A percentile compares a stretch with the other conserved stretches of the same genome.
Conservation (phyloP, 2,113 vertebrate genomes). For the Coturnix japonica region DNA sequence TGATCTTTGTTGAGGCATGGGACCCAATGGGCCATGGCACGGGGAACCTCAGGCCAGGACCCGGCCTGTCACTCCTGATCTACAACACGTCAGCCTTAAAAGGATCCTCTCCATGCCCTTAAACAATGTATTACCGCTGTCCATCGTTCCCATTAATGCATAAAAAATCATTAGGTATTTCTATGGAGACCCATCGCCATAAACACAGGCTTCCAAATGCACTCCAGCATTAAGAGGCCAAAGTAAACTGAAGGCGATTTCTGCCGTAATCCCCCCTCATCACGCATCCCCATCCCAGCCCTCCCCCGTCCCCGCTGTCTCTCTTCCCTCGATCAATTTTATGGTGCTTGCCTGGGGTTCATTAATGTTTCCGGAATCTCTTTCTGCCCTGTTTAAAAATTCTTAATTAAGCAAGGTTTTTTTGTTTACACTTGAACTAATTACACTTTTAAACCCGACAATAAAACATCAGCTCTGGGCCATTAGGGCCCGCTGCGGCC, state of each 20-base stretch:
- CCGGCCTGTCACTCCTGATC: constrained; percentile 39
- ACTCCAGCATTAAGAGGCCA: constrained; percentile 31
- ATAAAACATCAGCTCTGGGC: constrained; percentile 86
- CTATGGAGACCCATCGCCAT: constrained; percentile 71
- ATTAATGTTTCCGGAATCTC: constrained; percentile 81
- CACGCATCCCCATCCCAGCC: constrained; percentile 33
- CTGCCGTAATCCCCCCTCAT: constrained; percentile 40
- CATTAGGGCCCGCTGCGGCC: constrained; percentile 78
- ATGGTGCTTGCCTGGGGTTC: constrained; percentile 80
- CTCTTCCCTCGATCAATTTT: constrained; percentile 82
- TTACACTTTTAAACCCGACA: constrained; percentile 90
- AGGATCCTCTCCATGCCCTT: constrained; percentile 64
- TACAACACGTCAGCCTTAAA: constrained; percentile 66
- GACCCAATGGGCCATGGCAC: not conserved
- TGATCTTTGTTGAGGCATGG: not conserved
- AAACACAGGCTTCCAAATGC: constrained; percentile 71
- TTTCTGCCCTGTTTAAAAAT: constrained; percentile 87
- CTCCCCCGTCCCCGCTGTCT: constrained; percentile 33
- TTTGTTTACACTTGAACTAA: constrained; percentile 91
- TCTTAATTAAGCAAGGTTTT: constrained; percentile 90
- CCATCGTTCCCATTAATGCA: constrained; percentile 74
- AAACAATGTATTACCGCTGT: constrained; percentile 51
- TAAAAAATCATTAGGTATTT: constrained; percentile 77
- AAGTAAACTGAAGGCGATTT: constrained; percentile 40
- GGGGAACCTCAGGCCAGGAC: not conserved